Conservation (phyloP, 2,113 vertebrate species). For the Emydocephalus ijimae region DNA sequence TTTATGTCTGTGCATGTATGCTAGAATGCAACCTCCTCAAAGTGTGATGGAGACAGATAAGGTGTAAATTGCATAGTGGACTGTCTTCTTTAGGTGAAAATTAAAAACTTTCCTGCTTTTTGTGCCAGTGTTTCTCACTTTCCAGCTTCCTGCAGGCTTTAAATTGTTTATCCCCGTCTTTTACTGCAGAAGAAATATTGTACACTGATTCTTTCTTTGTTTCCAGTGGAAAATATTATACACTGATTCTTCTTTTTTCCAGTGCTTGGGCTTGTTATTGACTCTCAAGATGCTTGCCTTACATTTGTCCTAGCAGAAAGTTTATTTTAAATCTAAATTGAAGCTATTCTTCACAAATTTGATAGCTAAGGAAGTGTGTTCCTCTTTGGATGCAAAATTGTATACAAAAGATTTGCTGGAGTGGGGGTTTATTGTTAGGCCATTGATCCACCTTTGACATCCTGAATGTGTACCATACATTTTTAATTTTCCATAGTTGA, state of each 20-base stretch:
- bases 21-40: neutral
- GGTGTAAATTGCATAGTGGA: constrained; percentile 73
- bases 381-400: neutral
- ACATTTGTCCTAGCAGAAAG: neutral
- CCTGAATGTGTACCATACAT: neutral
- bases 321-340: constrained; percentile 28
- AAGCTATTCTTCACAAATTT: neutral
- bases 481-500: neutral
- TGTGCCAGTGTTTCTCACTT: constrained; percentile 5
- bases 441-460: neutral
- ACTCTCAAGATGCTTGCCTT: neutral
- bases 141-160: constrained; percentile 5
- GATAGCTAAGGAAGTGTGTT: neutral
- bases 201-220: constrained; percentile 32
- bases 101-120: constrained; percentile 63
- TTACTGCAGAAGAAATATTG: neutral
- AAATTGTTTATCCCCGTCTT: neutral
- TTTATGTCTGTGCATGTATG: neutral
- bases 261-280: fast-evolving
- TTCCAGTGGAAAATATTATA: neutral
- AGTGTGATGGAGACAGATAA: constrained; percentile 29
- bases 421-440: constrained; percentile 29
- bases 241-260: constrained; percentile 20
- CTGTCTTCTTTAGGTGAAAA: constrained; percentile 72
- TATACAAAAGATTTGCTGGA: constrained; percentile 5